Evolutionary conservation across 1,140 invertebrate species (phyloP), one percentile per base, ranked within the genome.

Genomic region (Macrobrachium rosenbergii): DNA sequence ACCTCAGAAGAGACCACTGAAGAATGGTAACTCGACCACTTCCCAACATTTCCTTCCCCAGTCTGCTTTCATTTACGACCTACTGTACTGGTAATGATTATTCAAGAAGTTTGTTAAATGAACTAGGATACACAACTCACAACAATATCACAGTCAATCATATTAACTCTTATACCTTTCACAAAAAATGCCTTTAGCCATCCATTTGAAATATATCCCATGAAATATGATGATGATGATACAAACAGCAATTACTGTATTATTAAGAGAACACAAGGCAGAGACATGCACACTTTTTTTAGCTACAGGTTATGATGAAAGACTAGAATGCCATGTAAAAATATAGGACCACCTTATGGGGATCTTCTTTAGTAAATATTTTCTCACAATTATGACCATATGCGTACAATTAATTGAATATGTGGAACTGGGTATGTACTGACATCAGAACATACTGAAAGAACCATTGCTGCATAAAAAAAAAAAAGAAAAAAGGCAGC

Each of bases 311-410:
- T 77, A 88, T 80, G 82, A 88, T 88, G 86, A 88, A 88, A 88
- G 86, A 88, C 86, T 88, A 88, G 86, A 88, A 88, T 88, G 80
- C 80, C 73, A 82, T 82, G 80, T 81, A 87, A 88, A 88, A 82
- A 88, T 82, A 88, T 83, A 88, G 62, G 81, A 78, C 75, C 86
- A 82, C 86, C 86, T 77, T 88, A 81, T 77, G 80, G 86, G 86
- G 86, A 87, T 87, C 85, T 87, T 87, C 85, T 87, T 87, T 87
- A 87, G 85, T 87, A 81, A 87, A 87, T 86, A 86, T 87, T 79
- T 87, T 87, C 85, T 75, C 78, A 87, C 85, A 87, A 87, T 87
- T 87, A 87, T 87, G 85, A 87, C 85, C 85, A 87, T 87, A 81
- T 82, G 85, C 85, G 81, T 87, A 87, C 85, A 76, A 63, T 75